phyloP scores from a whole-genome alignment of 2,113 vertebrate species.

The Elgaria multicarinata region DNA sequence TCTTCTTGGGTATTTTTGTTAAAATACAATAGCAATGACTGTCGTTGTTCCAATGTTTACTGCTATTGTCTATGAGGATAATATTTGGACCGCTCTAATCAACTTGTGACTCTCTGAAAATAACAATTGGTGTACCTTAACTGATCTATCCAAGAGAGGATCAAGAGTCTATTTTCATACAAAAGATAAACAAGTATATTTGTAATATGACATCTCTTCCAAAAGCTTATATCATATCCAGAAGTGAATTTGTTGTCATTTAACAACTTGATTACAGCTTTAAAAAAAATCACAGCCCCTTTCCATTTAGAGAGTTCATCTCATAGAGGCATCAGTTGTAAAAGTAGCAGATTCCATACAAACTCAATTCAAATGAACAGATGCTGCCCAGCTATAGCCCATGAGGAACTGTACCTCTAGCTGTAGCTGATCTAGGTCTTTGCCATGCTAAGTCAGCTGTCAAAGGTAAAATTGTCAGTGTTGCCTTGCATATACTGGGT shows the following conservation, averaged over 20 bases:
- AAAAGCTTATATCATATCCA: conserved; percentile 5
- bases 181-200: conserved; percentile 3
- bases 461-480: neutral
- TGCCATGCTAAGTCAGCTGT: neutral
- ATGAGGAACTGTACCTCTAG: neutral
- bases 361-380: neutral
- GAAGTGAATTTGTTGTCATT: neutral
- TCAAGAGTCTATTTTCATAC: neutral
- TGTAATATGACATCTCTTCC: neutral
- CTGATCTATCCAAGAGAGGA: neutral
- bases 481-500: neutral
- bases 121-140: neutral
- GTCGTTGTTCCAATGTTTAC: conserved; percentile 8
- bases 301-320: neutral
- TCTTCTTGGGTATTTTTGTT: conserved; percentile 2
- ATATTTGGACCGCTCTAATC: conserved; percentile 11
- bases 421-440: neutral
- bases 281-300: neutral
- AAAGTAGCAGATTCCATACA: neutral
- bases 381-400: neutral
- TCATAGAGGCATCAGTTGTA: neutral
- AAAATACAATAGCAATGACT: neutral
- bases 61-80: neutral
- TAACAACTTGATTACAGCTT: neutral
- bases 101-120: neutral